A percentile compares a stretch with the other conserved stretches of the same genome.
Conservation (phyloP, 2,797 vertebrate species). For the Acrossocheilus fasciatus region DNA sequence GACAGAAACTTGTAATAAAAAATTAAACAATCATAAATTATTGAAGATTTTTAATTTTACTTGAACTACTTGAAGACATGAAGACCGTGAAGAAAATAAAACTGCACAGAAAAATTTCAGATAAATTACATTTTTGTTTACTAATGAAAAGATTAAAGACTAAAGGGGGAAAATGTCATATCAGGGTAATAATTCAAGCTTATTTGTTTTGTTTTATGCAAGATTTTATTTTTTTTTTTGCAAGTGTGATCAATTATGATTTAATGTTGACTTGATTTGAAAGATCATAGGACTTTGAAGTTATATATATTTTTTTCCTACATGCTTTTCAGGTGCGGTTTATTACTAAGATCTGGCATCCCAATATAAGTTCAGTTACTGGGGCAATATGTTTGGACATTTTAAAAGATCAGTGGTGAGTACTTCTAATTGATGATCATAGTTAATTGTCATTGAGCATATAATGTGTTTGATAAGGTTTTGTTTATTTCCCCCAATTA, state of each 20-base stretch:
- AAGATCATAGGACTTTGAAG: background rate
- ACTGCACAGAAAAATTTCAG: background rate
- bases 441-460: background rate
- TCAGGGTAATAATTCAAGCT: background rate
- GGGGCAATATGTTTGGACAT: constrained; percentile 99
- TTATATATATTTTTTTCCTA: background rate
- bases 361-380: constrained; percentile 99
- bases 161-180: background rate
- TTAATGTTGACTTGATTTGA: background rate
- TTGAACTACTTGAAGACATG: background rate
- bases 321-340: constrained; percentile 89
- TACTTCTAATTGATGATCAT: constrained; percentile 21
- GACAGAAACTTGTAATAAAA: background rate
- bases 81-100: background rate
- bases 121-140: background rate
- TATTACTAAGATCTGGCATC: constrained; percentile 99
- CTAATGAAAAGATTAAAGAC: background rate
- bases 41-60: background rate
- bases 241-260: background rate
- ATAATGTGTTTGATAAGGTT: background rate
- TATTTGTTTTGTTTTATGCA: background rate
- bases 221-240: background rate
- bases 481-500: background rate
- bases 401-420: constrained; percentile 99
- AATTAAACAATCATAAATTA: background rate